A percentile compares a stretch with the other conserved stretches of the same genome.
phyloP scores from a whole-genome alignment of 2,888 invertebrate species.

The Agrypnus murinus region DNA sequence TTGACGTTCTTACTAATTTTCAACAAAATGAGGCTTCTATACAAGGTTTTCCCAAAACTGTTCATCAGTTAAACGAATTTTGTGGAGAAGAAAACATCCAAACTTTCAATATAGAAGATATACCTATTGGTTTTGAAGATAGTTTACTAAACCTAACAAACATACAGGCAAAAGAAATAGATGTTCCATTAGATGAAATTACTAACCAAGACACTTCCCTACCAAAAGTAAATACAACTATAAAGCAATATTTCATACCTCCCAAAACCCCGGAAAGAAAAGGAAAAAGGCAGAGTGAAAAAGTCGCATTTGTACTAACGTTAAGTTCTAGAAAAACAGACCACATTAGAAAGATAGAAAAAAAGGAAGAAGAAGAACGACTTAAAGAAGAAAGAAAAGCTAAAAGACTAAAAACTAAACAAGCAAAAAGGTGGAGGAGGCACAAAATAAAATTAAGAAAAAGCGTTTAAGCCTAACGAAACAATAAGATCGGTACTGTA shows the following conservation, averaged over 20 bases:
- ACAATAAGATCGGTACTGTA: too few relatives aligned
- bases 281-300: background rate
- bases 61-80: background rate
- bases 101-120: background rate
- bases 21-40: background rate
- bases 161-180: background rate
- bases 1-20: too few relatives aligned
- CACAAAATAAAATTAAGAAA: background rate
- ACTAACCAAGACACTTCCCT: background rate
- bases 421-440: background rate
- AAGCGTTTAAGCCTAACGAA: too few relatives aligned
- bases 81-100: background rate
- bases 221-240: background rate
- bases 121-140: background rate
- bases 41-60: background rate
- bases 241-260: background rate
- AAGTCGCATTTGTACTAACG: background rate
- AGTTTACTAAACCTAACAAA: background rate
- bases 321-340: background rate
- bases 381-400: background rate
- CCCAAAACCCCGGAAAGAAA: slow-evolving; percentile 2
- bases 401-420: background rate
- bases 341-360: background rate
- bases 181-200: background rate
- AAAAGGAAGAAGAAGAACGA: background rate